Percentiles rank a stretch among this genome's conserved stretches.
phyloP scores from a whole-genome alignment of 1,140 invertebrate species.

The Hycleus phaleratus region DNA sequence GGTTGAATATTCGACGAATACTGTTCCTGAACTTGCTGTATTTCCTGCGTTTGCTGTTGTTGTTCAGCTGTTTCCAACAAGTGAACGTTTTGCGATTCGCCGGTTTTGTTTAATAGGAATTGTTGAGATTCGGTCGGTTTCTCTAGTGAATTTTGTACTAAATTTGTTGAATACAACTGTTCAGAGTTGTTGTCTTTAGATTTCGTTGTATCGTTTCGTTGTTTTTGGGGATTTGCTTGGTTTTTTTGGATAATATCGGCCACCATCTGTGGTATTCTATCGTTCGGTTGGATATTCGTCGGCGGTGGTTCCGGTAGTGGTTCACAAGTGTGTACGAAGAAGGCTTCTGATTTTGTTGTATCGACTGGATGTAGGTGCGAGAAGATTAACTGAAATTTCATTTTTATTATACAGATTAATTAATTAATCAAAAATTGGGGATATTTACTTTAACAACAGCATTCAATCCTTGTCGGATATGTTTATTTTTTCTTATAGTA shows the following conservation, averaged over 20 bases:
- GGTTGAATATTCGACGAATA: conserved; percentile 7
- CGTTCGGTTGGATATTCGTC: conserved; percentile 21
- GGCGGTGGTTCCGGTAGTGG: conserved; percentile 30
- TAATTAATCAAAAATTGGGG: neutral
- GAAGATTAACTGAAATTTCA: conserved; percentile 35
- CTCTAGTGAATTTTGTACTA: too few species aligned
- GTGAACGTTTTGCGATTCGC: neutral
- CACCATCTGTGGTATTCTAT: conserved; percentile 30
- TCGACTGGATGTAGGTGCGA: conserved; percentile 35
- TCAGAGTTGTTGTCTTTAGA: too few species aligned
- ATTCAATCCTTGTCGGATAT: conserved; percentile 35
- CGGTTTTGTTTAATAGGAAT: neutral
- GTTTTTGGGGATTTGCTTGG: neutral
- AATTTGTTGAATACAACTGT: too few species aligned
- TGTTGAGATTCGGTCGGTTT: neutral
- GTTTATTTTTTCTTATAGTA: conserved; percentile 34
- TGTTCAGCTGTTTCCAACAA: neutral
- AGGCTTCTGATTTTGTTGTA: conserved; percentile 24
- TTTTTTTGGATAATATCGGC: conserved; percentile 33
- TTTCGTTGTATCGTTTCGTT: neutral
- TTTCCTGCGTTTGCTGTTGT: neutral
- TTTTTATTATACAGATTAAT: neutral
- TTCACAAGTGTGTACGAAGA: conserved; percentile 37
- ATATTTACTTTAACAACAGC: conserved; percentile 35
- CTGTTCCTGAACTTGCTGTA: neutral